Conservation (phyloP, 2,888 invertebrate species). For the Polydesmus complanatus region DNA sequence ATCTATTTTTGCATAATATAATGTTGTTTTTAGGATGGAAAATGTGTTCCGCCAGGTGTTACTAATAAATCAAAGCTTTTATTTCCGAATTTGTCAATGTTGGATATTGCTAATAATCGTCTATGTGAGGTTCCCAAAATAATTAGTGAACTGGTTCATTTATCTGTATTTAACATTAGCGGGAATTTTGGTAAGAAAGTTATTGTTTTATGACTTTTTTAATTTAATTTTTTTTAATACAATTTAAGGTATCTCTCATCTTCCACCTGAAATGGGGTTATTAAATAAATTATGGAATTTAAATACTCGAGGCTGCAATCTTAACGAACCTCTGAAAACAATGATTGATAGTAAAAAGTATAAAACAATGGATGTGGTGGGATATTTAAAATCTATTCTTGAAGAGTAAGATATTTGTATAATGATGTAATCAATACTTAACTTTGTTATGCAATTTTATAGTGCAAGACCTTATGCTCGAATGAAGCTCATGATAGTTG, state of each 20-base stretch:
- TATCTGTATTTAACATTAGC: slow-evolving; percentile 88
- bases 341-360: slow-evolving; percentile 87
- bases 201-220: not conserved
- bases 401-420: slow-evolving; percentile 35
- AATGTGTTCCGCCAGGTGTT: slow-evolving; percentile 16
- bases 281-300: slow-evolving; percentile 91
- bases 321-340: slow-evolving; percentile 72
- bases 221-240: slow-evolving; percentile 8
- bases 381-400: slow-evolving; percentile 63
- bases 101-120: slow-evolving; percentile 83
- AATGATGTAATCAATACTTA: not conserved
- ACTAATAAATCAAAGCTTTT: slow-evolving; percentile 45
- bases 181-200: slow-evolving; percentile 50
- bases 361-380: slow-evolving; percentile 84
- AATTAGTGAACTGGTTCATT: slow-evolving; percentile 66
- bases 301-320: slow-evolving; percentile 73
- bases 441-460: slow-evolving; percentile 17
- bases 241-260: slow-evolving; percentile 56
- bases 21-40: slow-evolving; percentile 8
- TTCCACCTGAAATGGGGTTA: slow-evolving; percentile 91
- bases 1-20: no score
- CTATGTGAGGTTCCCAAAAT: slow-evolving; percentile 63
- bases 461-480: slow-evolving; percentile 78
- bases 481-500: slow-evolving; percentile 93
- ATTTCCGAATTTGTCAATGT: slow-evolving; percentile 85